Conservation (phyloP, 2,888 invertebrate species). For the Eurois occulta region DNA sequence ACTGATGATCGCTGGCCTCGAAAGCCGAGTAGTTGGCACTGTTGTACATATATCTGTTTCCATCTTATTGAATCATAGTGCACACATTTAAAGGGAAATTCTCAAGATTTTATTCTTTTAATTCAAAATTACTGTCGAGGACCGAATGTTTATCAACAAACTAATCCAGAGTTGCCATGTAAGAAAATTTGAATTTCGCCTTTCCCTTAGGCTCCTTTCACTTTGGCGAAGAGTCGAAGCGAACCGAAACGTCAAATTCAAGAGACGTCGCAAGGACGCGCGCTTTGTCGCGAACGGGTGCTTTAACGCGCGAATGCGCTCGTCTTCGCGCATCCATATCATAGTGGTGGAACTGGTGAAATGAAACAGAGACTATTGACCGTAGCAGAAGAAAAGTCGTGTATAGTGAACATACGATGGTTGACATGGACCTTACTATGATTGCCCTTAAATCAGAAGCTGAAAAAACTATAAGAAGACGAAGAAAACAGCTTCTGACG, state of each 20-base stretch:
- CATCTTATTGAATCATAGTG: neutral
- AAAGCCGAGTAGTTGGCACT: constrained; percentile 14
- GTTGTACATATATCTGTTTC: neutral
- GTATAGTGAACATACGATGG: neutral
- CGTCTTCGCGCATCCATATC: neutral
- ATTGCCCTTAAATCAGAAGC: neutral
- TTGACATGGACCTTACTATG: constrained; percentile 2
- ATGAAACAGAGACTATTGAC: neutral
- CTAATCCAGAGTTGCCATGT: neutral
- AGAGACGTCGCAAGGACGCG: neutral
- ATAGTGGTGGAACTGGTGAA: neutral
- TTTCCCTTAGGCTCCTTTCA: constrained; percentile 22
- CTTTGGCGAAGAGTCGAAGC: constrained; percentile 9
- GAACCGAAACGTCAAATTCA: constrained; percentile 5
- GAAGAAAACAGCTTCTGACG: neutral
- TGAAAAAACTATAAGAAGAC: neutral
- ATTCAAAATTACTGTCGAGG: neutral
- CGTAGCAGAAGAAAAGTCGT: neutral
- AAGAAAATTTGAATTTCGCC: constrained; percentile 22
- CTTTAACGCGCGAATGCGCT: neutral
- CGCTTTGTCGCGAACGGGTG: neutral
- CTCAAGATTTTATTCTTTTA: neutral
- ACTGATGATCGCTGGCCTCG: constrained; percentile 17
- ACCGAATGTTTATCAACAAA: neutral
- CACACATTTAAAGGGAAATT: neutral